Percentiles rank a stretch among this genome's conserved stretches.
Conservation (phyloP, 2,888 invertebrate species). For the Anaspis maculata region DNA sequence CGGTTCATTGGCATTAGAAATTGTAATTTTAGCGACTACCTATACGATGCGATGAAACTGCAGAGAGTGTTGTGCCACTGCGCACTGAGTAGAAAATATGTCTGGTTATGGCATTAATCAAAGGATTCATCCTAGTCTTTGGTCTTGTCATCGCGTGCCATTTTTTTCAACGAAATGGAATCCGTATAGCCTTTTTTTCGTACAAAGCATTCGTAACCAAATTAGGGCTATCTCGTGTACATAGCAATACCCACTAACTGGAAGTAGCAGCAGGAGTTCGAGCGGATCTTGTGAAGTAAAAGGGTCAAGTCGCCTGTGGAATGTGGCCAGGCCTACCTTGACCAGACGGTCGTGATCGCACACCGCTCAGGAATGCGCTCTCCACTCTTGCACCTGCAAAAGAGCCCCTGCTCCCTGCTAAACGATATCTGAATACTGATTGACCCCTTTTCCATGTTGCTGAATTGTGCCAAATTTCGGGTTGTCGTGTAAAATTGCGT, state of each 20-base stretch:
- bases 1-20: too few relatives aligned
- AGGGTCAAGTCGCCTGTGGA: conserved; percentile 40
- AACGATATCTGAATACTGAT: conserved; percentile 7
- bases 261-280: conserved; percentile 17
- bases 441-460: conserved; percentile 10
- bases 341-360: conserved; percentile 40
- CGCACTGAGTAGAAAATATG: too few relatives aligned
- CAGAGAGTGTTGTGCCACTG: too few relatives aligned
- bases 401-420: conserved; percentile 14
- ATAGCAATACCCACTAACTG: conserved; percentile 12
- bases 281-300: conserved; percentile 23
- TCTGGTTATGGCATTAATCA: too few relatives aligned
- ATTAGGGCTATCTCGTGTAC: conserved; percentile 9
- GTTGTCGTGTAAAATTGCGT: too few relatives aligned
- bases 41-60: too few relatives aligned
- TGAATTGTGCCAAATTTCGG: too few relatives aligned
- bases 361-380: conserved; percentile 39
- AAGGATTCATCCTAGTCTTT: too few relatives aligned
- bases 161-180: too few relatives aligned
- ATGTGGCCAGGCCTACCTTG: conserved; percentile 41
- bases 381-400: conserved; percentile 33
- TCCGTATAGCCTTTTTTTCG: too few relatives aligned
- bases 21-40: too few relatives aligned
- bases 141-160: too few relatives aligned
- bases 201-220: conserved; percentile 6